Evolutionary conservation across 1,140 invertebrate species (phyloP), one percentile per base, ranked within the genome.

Genomic region (Drosophila ohnishii): DNA sequence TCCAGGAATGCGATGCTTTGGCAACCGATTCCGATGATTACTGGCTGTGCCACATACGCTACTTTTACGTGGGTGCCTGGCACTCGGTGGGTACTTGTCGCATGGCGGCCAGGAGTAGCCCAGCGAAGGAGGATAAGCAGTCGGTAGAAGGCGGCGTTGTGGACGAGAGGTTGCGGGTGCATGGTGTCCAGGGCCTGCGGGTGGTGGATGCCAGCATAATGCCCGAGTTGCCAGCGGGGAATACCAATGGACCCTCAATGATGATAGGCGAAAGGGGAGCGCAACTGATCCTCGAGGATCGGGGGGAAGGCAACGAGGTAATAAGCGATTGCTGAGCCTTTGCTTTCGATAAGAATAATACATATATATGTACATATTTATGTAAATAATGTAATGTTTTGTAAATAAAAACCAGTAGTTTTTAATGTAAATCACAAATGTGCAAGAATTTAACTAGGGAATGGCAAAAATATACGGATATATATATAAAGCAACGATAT

Each of bases 171-270:
- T 91, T 98, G 8, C 92, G 93, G 30, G 95, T 97, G 2, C 92
- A 94, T 65, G 94, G 95, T 0, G 90, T 96, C 2, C 80, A 88
- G 2, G 93, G 94, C 4, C 83, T 97, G 5, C 93, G 96, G 65
- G 95, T 97, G 0, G 93, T 95, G 2, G 96, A 97, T 92, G 96
- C 96, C 28, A 96, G 95, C 65, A 93, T 97, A 7, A 96, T 97
- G 94, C 96, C 96, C 0, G 92, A 90, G 4, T 93, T 97, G n/a
- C 92, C 95, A 0, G 93, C 94, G 30, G 96, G 94, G 2, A 96
- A 96, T 66, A 96, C 95, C 0, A 96, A 96, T 88, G 96, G 95
- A 5, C 94, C 96, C 0, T 94, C 94, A 0, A 95, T 96, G 40
- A 96, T 96, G 94, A 95, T 97, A 45, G 96, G 93, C 0, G 96